These are phyloP conservation scores for Manduca sexta DNA, from an alignment of 1,140 invertebrate genomes.

Conservation along the genomic window DNA sequence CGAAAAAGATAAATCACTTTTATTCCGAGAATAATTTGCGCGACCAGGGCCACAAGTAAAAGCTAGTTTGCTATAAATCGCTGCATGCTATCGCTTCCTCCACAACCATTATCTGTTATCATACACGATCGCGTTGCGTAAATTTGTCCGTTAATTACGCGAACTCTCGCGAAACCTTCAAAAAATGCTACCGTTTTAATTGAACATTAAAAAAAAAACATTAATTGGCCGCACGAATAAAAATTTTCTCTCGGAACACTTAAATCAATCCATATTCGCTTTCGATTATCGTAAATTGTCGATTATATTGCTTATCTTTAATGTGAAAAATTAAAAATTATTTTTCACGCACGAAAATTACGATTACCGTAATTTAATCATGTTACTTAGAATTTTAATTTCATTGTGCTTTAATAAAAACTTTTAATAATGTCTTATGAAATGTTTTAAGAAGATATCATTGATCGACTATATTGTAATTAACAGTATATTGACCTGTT, in stretches of 20 bases:
- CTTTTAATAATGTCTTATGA: too few relatives aligned
- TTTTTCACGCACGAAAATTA: too few relatives aligned
- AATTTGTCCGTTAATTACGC: constrained; percentile 43
- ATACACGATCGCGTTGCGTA: constrained; percentile 40
- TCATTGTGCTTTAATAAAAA: too few relatives aligned
- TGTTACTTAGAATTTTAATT: too few relatives aligned
- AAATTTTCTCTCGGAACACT: constrained; percentile 18
- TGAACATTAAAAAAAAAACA: constrained; percentile 33
- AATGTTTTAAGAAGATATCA: too few relatives aligned
- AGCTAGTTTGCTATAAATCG: background rate
- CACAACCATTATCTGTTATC: constrained; percentile 17
- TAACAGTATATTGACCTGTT: too few relatives aligned
- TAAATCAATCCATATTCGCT: constrained; percentile 32
- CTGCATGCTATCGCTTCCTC: background rate
- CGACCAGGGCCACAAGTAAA: too few relatives aligned
- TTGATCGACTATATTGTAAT: too few relatives aligned
- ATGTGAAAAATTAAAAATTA: too few relatives aligned
- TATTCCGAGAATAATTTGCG: too few relatives aligned
- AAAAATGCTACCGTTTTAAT: constrained; percentile 49
- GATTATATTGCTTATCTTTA: constrained; percentile 23
- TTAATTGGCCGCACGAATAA: constrained; percentile 20
- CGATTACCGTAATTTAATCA: too few relatives aligned
- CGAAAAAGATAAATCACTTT: too few relatives aligned
- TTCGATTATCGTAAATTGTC: constrained; percentile 29
- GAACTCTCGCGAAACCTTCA: constrained; percentile 34